These are phyloP conservation scores for Phlogophora meticulosa DNA, from an alignment of 2,888 invertebrate species.

Conservation along the genomic window DNA sequence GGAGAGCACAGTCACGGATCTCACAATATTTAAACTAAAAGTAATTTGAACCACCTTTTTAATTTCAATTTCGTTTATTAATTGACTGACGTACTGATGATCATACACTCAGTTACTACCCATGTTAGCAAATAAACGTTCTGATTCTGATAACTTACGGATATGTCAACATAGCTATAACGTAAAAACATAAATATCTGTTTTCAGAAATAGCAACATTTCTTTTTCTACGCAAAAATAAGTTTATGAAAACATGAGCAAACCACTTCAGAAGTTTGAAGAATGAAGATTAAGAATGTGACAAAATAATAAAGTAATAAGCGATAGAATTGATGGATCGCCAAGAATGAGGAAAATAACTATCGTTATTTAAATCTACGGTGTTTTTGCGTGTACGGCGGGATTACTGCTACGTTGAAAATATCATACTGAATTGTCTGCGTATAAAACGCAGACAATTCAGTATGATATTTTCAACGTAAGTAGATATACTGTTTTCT, in stretches of 20 bases:
- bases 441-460: too few relatives aligned
- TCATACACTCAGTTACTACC: too few relatives aligned
- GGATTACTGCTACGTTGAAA: constrained; percentile 20
- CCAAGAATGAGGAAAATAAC: constrained; percentile 39
- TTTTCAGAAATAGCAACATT: background rate
- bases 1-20: too few relatives aligned
- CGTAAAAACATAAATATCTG: background rate
- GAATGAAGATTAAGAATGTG: constrained; percentile 36
- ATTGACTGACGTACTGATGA: too few relatives aligned
- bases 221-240: background rate
- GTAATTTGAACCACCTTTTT: background rate
- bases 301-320: constrained; percentile 48
- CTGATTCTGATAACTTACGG: too few relatives aligned
- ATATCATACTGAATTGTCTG: too few relatives aligned
- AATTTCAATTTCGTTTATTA: background rate
- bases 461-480: too few relatives aligned
- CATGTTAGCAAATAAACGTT: too few relatives aligned
- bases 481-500: too few relatives aligned
- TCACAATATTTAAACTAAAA: background rate
- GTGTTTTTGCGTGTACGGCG: constrained; percentile 2
- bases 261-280: constrained; percentile 33
- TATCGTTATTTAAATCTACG: constrained; percentile 31
- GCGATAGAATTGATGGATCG: constrained; percentile 38
- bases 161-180: too few relatives aligned
- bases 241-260: constrained; percentile 20